phyloP scores from a whole-genome alignment of 2,113 vertebrate genomes.

The Pampusana beccarii region DNA sequence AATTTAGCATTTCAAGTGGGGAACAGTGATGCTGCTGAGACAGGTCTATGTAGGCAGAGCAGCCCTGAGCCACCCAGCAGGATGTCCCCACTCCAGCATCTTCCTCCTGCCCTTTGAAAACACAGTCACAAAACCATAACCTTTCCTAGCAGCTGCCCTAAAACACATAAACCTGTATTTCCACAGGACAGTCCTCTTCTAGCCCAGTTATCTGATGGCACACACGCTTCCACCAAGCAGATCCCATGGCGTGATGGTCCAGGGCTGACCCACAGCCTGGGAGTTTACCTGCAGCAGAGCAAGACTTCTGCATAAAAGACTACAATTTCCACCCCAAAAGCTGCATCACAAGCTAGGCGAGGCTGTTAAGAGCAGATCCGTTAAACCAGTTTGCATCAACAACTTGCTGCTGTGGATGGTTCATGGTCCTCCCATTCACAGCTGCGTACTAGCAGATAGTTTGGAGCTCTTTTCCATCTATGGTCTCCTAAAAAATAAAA shows the following conservation, averaged over 20 bases:
- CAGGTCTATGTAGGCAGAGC: conserved; percentile 32
- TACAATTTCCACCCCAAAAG: neutral
- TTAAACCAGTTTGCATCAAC: neutral
- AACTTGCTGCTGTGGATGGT: neutral
- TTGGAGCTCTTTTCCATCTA: neutral
- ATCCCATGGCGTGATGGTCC: rapidly evolving
- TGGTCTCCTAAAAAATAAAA: neutral
- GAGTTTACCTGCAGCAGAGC: neutral
- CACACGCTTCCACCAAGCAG: neutral
- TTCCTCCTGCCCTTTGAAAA: neutral
- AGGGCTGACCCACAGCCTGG: neutral
- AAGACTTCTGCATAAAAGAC: neutral
- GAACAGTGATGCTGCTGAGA: conserved; percentile 13
- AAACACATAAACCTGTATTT: neutral
- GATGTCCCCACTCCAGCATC: neutral
- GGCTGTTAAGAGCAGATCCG: neutral
- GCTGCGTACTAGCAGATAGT: neutral
- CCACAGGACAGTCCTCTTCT: neutral
- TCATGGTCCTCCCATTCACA: neutral
- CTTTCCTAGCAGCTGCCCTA: neutral
- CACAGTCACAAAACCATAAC: neutral
- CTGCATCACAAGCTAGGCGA: neutral
- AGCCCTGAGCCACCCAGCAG: neutral
- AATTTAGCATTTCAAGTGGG: conserved; percentile 48
- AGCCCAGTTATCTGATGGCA: neutral